phyloP scores from a whole-genome alignment of 2,888 invertebrate genomes.

The Hypselothyrea guttata region DNA sequence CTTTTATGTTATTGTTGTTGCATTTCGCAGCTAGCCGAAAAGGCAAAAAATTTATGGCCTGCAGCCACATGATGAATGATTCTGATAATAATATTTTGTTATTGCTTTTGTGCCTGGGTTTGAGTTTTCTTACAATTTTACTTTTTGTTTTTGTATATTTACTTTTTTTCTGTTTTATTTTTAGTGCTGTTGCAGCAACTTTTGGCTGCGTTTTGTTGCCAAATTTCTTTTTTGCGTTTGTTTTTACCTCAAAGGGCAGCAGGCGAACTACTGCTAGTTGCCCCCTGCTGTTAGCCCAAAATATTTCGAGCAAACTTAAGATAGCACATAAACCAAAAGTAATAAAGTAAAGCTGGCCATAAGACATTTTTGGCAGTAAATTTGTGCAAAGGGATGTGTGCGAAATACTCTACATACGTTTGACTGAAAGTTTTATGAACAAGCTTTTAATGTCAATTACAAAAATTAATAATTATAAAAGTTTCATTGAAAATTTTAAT shows the following conservation, averaged over 20 bases:
- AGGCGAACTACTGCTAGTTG: slow-evolving; percentile 12
- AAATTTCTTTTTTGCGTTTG: slow-evolving; percentile 23
- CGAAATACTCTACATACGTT: neutral
- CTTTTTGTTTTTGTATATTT: slow-evolving; percentile 1
- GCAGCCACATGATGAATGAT: slow-evolving; percentile 80
- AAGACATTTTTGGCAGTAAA: slow-evolving; percentile 43
- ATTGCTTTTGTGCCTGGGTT: slow-evolving; percentile 62
- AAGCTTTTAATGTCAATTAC: neutral
- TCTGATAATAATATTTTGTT: slow-evolving; percentile 79
- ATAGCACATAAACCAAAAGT: slow-evolving; percentile 54
- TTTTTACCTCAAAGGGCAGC: slow-evolving; percentile 34
- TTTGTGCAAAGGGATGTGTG: neutral
- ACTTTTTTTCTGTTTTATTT: slow-evolving; percentile 15
- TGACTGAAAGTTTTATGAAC: no score
- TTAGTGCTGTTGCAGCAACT: slow-evolving; percentile 54
- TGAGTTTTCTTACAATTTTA: slow-evolving; percentile 16
- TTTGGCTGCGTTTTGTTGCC: slow-evolving; percentile 60
- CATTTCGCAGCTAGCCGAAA: slow-evolving; percentile 68
- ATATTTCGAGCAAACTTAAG: slow-evolving; percentile 55
- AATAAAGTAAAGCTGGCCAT: slow-evolving; percentile 66
- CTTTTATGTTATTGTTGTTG: slow-evolving; percentile 47
- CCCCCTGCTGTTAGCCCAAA: slow-evolving; percentile 61
- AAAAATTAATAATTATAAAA: no score
- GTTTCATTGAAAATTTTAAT: no score
- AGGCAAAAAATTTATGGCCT: slow-evolving; percentile 71